A percentile compares a stretch with the other conserved stretches of the same genome.
These are phyloP conservation scores for Cyprinodon brontotheroides DNA, from an alignment of 2,113 vertebrate species.

Conservation along the genomic window DNA sequence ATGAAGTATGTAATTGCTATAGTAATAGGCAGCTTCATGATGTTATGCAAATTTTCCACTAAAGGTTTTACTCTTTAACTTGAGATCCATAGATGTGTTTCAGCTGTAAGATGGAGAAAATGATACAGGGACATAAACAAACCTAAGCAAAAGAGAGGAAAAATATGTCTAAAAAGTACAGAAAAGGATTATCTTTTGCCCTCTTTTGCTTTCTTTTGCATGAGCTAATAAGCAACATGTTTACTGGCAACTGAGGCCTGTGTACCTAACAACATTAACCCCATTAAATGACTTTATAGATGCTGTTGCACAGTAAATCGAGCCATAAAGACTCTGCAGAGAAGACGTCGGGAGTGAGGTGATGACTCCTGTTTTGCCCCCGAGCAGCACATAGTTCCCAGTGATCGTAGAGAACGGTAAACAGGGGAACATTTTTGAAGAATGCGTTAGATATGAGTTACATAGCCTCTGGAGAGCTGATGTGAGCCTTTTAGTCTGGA, in stretches of 20 bases:
- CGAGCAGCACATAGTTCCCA: slow-evolving; percentile 57
- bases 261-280: slow-evolving; percentile 80
- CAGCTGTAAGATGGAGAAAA: not conserved
- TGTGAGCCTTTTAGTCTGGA: slow-evolving; percentile 22
- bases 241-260: slow-evolving; percentile 78
- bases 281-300: slow-evolving; percentile 79
- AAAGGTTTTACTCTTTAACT: not conserved
- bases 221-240: slow-evolving; percentile 67
- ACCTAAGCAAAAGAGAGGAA: not conserved
- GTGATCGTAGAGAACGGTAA: slow-evolving; percentile 19
- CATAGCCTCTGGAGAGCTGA: slow-evolving; percentile 24
- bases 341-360: slow-evolving; percentile 61
- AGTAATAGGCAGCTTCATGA: slow-evolving; percentile 7
- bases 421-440: slow-evolving; percentile 26
- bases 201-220: slow-evolving; percentile 5
- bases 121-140: not conserved
- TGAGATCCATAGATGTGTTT: not conserved
- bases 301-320: slow-evolving; percentile 65
- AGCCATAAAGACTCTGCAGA: slow-evolving; percentile 65
- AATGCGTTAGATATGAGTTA: slow-evolving; percentile 55
- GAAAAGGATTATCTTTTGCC: slow-evolving; percentile 3
- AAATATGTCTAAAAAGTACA: not conserved
- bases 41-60: not conserved
- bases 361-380: slow-evolving; percentile 65
- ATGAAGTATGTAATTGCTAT: not conserved